Conservation (phyloP, 1,140 invertebrate species). For the Chironomus striatipennis region DNA sequence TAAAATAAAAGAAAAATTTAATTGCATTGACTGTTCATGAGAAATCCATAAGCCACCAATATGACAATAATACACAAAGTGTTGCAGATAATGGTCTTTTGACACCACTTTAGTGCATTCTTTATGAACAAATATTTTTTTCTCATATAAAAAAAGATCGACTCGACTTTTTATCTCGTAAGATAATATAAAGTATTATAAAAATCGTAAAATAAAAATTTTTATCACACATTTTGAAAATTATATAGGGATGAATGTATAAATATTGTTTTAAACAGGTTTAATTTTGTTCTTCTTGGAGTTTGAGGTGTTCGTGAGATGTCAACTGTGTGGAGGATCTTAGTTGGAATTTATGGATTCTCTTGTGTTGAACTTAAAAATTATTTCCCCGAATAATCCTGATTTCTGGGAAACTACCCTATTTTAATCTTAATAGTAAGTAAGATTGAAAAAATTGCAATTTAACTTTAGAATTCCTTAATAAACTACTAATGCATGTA, state of each 20-base stretch:
- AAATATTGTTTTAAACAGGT: conserved; percentile 1
- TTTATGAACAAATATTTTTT: too few species aligned
- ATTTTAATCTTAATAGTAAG: too few species aligned
- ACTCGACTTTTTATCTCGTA: background rate
- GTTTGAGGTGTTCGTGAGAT: too few species aligned
- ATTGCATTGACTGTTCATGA: background rate
- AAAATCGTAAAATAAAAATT: conserved; percentile 15
- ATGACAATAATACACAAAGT: background rate
- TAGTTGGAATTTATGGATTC: too few species aligned
- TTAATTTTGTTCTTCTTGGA: background rate
- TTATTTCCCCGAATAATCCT: too few species aligned
- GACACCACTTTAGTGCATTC: background rate
- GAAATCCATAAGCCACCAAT: background rate
- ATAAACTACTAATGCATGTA: too few species aligned
- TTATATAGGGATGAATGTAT: background rate
- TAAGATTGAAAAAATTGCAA: too few species aligned
- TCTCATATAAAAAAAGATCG: background rate
- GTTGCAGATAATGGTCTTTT: background rate
- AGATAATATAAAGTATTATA: conserved; percentile 1
- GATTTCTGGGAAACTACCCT: too few species aligned
- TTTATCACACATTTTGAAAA: background rate
- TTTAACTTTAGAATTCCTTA: too few species aligned
- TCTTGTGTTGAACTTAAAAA: too few species aligned
- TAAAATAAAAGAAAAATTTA: background rate
- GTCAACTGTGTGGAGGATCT: too few species aligned